Evolutionary conservation across 2,888 invertebrate genomes (phyloP).

Genomic region (Hymenopus coronatus): DNA sequence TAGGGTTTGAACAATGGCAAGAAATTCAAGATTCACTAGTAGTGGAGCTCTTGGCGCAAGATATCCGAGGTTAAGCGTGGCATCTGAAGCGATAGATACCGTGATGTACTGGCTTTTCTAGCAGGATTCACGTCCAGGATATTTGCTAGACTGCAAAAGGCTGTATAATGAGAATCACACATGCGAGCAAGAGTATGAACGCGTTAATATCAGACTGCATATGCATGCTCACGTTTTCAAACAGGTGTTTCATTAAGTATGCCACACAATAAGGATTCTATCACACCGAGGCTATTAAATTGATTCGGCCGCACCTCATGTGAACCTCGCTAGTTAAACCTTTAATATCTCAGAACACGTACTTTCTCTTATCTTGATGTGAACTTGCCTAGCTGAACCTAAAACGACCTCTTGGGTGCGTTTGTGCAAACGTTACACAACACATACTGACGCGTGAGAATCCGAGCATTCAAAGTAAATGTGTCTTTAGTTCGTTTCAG

Average conservation of each 20-base stretch:
- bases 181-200: not conserved
- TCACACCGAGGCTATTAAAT: not conserved
- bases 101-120: not conserved
- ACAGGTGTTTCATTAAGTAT: not conserved
- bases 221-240: not conserved
- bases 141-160: not conserved
- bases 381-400: not conserved
- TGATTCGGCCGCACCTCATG: not conserved
- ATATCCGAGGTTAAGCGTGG: not conserved
- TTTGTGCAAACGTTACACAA: not conserved
- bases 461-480: not conserved
- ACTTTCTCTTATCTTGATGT: not conserved
- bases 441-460: not conserved
- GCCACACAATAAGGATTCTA: not conserved
- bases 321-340: not conserved
- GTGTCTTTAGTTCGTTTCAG: too few relatives aligned
- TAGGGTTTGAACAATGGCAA: too few relatives aligned
- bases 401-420: not conserved
- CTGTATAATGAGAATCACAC: not conserved
- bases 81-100: not conserved
- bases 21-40: not conserved
- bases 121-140: not conserved
- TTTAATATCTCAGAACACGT: not conserved
- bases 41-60: not conserved
- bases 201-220: not conserved